These are phyloP conservation scores for Drosophila acutilabella DNA, from an alignment of 2,888 invertebrate species.

Conservation along the genomic window DNA sequence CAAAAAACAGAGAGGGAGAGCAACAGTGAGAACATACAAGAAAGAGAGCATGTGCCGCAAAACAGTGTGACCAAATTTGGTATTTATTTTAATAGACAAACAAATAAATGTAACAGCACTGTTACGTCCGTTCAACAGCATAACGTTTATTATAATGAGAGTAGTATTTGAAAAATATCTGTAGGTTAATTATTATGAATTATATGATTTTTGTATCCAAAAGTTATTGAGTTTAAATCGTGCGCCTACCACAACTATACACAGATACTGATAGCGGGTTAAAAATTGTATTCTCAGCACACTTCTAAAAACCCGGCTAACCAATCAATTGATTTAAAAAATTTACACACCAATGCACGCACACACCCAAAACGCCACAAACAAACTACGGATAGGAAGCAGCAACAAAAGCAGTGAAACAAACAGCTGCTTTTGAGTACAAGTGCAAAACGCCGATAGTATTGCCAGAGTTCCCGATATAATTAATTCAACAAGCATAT, in stretches of 20 bases:
- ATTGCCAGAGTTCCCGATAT: slow-evolving; percentile 30
- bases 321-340: slow-evolving; percentile 2
- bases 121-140: slow-evolving; percentile 6
- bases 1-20: slow-evolving; percentile 18
- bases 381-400: slow-evolving; percentile 1
- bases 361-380: slow-evolving; percentile 8
- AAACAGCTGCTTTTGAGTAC: slow-evolving; percentile 20
- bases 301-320: neutral
- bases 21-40: slow-evolving; percentile 1
- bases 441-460: slow-evolving; percentile 37
- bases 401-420: slow-evolving; percentile 6
- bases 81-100: neutral
- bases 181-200: no score
- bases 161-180: no score
- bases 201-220: no score
- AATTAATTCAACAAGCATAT: slow-evolving; percentile 12
- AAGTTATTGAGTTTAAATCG: no score
- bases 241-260: no score
- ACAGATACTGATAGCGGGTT: no score
- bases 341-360: neutral
- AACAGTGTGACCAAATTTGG: slow-evolving; percentile 43
- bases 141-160: no score
- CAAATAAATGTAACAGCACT: neutral
- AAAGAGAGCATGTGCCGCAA: slow-evolving; percentile 60
- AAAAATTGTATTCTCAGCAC: neutral